Base-by-base conservation (phyloP, 2,797 vertebrate genomes). In the Knipowitschia caucasica region DNA sequence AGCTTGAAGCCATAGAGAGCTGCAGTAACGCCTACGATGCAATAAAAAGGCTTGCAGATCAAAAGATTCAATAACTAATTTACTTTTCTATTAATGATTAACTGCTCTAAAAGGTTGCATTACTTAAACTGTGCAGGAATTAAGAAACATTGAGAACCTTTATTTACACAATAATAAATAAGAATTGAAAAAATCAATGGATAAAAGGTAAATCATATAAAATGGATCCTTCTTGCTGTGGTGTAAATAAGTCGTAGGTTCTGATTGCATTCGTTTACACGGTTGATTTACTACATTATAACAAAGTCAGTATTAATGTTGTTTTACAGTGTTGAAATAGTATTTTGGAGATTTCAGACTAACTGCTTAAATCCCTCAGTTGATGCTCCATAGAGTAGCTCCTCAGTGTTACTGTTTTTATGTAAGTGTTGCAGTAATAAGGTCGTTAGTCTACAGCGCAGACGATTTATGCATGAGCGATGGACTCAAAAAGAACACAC, bases 401-500 rank as follows among this genome's bases (percentile, higher is more conserved):
- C 11, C 12, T 24, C 21, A 25, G 40, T 43, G 23, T 43, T 43
- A 43, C 21, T 24, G 11, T 12, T 43, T 5, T 40, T 38, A 18
- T 39, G 18, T 21, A 21, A 39, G 36, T 21, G 8, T 20, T 39
- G 36, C 36, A 39, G 36, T 39, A 15, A 35, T 17, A 18, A 39
- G 36, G 18, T 38, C 35, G 18, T 14, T 18, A 17, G 35, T 10
- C 36, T 39, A 21, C 36, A 39, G 10, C 31, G 14, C 30, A 33
- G 15, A 36, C 5, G 24, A 4, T 24, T 6, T 7, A 11, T 5
- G n/a, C n/a, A n/a, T 38, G 54, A 53, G 59, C 50, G 17, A 29
- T 17, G 25, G 11, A 17, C 67, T 56, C 33, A 40, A 56, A 52
- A 50, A 61, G 30, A 64, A 56, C 36, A 21, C 18, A 39, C 21